These are phyloP conservation scores for Nymphalis urticae DNA, from an alignment of 2,888 invertebrate genomes.

Conservation along the genomic window DNA sequence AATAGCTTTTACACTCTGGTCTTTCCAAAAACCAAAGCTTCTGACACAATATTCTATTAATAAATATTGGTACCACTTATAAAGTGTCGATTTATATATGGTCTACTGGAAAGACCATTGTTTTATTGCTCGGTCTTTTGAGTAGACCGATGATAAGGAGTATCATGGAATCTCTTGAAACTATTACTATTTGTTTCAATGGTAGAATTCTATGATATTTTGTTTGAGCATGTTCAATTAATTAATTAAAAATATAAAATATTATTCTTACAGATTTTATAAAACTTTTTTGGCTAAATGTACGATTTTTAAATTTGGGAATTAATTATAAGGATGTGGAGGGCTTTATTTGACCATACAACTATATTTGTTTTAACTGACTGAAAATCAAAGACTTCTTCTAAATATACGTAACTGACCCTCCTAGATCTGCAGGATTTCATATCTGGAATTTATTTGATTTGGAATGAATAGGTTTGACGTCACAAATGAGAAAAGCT, in stretches of 20 bases:
- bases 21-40: slow-evolving; percentile 28
- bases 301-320: no score
- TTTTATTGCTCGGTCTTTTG: not conserved
- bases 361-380: no score
- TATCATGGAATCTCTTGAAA: slow-evolving; percentile 5
- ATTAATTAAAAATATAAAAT: not conserved
- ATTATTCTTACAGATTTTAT: no score
- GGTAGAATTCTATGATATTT: not conserved
- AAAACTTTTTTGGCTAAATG: no score
- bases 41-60: not conserved
- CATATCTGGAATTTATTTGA: no score
- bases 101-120: slow-evolving; percentile 7
- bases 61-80: not conserved
- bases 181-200: not conserved
- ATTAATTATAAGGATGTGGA: no score
- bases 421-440: no score
- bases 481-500: no score
- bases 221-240: not conserved
- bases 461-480: no score
- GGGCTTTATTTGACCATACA: no score
- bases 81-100: not conserved
- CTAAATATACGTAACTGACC: no score
- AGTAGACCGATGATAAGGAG: slow-evolving; percentile 12
- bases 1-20: slow-evolving; percentile 13
- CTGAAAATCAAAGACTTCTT: no score